Evolutionary conservation across 2,113 vertebrate species (phyloP).

Genomic region (Grus americana): DNA sequence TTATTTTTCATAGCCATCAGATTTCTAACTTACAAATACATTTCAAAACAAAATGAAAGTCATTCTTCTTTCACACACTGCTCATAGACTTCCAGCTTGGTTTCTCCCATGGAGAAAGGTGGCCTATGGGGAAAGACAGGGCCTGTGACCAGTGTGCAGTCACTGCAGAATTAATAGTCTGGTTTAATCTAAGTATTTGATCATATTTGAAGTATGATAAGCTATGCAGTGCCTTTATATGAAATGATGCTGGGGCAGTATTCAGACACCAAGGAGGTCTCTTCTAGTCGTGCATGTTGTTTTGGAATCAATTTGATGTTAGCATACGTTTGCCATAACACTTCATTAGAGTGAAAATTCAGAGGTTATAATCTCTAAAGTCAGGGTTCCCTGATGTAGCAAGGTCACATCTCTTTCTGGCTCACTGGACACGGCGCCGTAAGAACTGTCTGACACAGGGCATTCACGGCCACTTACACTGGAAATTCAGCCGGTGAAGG

Average conservation of each 20-base stretch:
- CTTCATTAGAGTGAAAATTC: not conserved
- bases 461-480: not conserved
- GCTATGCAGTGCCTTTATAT: not conserved
- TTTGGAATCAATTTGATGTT: not conserved
- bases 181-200: not conserved
- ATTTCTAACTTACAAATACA: not conserved
- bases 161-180: not conserved
- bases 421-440: not conserved
- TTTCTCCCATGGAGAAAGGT: not conserved
- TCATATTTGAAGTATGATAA: not conserved
- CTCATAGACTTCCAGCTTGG: not conserved
- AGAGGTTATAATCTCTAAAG: not conserved
- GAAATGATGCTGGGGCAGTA: not conserved
- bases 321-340: not conserved
- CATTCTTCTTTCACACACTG: not conserved
- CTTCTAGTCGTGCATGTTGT: not conserved
- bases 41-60: constrained; percentile 1
- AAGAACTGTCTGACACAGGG: not conserved
- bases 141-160: not conserved
- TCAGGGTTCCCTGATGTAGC: not conserved
- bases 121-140: not conserved
- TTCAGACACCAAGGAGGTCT: not conserved
- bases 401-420: not conserved
- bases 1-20: not conserved
- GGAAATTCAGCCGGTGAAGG: not conserved